Evolutionary conservation across 2,797 vertebrate genomes (phyloP).

Genomic region (Atherinosoma microstoma): DNA sequence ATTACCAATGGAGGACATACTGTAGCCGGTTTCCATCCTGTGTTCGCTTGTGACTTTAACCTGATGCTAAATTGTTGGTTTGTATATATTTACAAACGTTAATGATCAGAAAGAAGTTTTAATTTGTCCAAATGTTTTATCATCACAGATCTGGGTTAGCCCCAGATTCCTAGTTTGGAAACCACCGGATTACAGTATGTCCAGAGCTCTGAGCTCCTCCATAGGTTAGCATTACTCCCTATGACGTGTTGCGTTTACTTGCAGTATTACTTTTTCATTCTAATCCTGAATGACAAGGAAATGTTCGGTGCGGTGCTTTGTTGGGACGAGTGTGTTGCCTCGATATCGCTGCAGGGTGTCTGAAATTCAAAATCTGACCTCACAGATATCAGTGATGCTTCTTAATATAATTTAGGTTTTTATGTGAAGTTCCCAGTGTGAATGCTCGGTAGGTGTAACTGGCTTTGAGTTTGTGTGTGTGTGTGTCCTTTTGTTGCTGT

Average conservation of each 20-base stretch:
- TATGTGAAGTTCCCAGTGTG: constrained; percentile 22
- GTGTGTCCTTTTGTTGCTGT: constrained; percentile 18
- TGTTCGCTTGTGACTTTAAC: not conserved
- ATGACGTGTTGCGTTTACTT: constrained; percentile 44
- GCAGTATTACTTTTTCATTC: constrained; percentile 69
- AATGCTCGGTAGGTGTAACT: constrained; percentile 9
- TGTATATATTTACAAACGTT: not conserved
- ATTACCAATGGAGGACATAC: not conserved
- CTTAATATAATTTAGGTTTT: constrained; percentile 21
- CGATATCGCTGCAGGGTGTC: not conserved
- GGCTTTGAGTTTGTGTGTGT: not conserved
- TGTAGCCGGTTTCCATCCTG: not conserved
- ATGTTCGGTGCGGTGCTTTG: constrained; percentile 13
- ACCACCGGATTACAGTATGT: not conserved
- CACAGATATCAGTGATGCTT: constrained; percentile 22
- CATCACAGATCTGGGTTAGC: not conserved
- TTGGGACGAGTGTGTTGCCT: not conserved
- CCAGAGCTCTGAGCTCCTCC: constrained; percentile 2
- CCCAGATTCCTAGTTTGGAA: not conserved
- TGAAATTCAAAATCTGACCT: constrained; percentile 6
- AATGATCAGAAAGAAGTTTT: not conserved
- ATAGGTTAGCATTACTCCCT: constrained; percentile 3
- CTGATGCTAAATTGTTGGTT: not conserved
- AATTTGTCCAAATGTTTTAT: not conserved
- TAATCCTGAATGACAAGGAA: constrained; percentile 16